phyloP scores from a whole-genome alignment of 2,888 invertebrate species.

The Apotomis turbidana region DNA sequence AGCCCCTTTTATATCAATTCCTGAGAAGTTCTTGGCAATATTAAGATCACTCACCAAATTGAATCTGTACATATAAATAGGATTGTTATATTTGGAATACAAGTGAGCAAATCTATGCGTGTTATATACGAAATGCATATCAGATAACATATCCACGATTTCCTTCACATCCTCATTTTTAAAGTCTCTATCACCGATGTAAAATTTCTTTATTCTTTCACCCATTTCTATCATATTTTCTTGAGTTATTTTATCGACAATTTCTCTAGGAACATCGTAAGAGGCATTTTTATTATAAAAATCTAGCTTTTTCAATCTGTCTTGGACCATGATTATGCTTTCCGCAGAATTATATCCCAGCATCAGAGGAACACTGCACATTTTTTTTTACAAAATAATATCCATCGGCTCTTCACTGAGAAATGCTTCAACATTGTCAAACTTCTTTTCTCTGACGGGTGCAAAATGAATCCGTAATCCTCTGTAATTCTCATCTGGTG shows the following conservation, averaged over 20 bases:
- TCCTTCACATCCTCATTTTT: slow-evolving; percentile 42
- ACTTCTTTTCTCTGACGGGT: slow-evolving; percentile 47
- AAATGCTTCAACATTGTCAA: slow-evolving; percentile 44
- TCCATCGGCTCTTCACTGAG: slow-evolving; percentile 42
- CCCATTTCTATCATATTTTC: slow-evolving; percentile 47
- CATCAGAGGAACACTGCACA: slow-evolving; percentile 44
- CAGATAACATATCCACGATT: slow-evolving; percentile 45
- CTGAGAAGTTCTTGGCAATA: slow-evolving; percentile 47
- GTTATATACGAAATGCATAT: slow-evolving; percentile 48
- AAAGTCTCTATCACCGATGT: slow-evolving; percentile 46
- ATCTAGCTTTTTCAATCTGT: slow-evolving; percentile 40
- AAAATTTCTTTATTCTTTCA: slow-evolving; percentile 49
- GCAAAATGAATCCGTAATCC: slow-evolving; percentile 46
- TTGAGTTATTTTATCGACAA: slow-evolving; percentile 42
- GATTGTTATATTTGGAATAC: slow-evolving; percentile 41
- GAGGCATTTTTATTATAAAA: slow-evolving; percentile 40
- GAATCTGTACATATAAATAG: slow-evolving; percentile 53
- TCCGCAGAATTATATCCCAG: slow-evolving; percentile 47
- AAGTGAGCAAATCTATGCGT: slow-evolving; percentile 49
- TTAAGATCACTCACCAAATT: slow-evolving; percentile 52
- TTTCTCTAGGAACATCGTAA: slow-evolving; percentile 43
- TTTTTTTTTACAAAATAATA: slow-evolving; percentile 39
- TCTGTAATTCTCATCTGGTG: slow-evolving; percentile 42
- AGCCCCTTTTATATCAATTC: slow-evolving; percentile 54
- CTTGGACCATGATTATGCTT: slow-evolving; percentile 40